Evolutionary conservation across 2,888 invertebrate genomes (phyloP).

Genomic region (Biston stratarius): DNA sequence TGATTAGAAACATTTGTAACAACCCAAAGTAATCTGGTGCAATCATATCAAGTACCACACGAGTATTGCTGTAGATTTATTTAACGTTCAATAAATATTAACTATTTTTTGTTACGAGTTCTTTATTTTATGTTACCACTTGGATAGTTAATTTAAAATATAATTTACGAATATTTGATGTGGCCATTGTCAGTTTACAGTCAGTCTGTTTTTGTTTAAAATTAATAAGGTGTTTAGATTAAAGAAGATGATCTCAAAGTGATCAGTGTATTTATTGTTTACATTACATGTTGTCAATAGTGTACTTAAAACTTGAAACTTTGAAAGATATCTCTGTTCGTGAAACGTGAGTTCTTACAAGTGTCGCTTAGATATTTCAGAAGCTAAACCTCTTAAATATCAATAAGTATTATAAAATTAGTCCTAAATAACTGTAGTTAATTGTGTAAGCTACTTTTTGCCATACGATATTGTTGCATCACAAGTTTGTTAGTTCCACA

Average conservation of each 20-base stretch:
- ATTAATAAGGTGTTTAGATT: constrained; percentile 75
- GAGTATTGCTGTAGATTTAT: constrained; percentile 44
- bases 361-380: constrained; percentile 44
- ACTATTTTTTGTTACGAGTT: constrained; percentile 63
- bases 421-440: too few relatives aligned
- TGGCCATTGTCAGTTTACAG: constrained; percentile 77
- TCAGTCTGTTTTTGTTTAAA: constrained; percentile 68
- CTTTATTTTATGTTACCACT: constrained; percentile 77
- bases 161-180: constrained; percentile 65
- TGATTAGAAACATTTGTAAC: constrained; percentile 15
- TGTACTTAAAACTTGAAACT: constrained; percentile 82
- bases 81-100: constrained; percentile 52
- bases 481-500: too few relatives aligned
- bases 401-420: too few relatives aligned
- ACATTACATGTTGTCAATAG: constrained; percentile 76
- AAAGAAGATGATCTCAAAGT: constrained; percentile 82
- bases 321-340: constrained; percentile 46
- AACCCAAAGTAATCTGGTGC: constrained; percentile 37
- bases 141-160: constrained; percentile 58
- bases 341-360: constrained; percentile 42
- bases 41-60: constrained; percentile 40
- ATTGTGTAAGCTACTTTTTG: too few relatives aligned
- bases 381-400: not conserved
- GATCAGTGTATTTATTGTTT: constrained; percentile 85
- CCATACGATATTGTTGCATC: too few relatives aligned